These are phyloP conservation scores for Choloepus didactylus DNA, from an alignment of 2,797 vertebrate genomes.

Conservation along the genomic window DNA sequence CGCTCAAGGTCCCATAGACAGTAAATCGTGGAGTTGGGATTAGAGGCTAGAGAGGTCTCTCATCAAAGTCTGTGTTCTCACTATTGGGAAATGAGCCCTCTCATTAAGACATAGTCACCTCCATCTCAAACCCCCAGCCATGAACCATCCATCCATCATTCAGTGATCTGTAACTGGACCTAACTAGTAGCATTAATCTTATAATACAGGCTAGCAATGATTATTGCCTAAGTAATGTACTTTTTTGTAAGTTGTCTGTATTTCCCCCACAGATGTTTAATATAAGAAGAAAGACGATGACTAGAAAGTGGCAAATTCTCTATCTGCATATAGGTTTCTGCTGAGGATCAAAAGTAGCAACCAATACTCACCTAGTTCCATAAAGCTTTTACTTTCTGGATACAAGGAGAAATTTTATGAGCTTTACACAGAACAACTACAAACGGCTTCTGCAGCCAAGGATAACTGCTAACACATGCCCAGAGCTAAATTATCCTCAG, in stretches of 20 bases:
- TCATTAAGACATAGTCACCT: background rate
- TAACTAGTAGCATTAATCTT: background rate
- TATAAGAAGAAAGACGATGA: background rate
- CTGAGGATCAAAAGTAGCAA: background rate
- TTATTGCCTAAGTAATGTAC: background rate
- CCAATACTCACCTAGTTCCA: background rate
- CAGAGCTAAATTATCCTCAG: background rate
- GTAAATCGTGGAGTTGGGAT: background rate
- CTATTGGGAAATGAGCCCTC: background rate
- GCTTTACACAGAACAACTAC: slow-evolving; percentile 44
- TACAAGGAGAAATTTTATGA: slow-evolving; percentile 32
- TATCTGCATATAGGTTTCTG: background rate
- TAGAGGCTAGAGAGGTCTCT: background rate
- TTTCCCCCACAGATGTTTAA: background rate
- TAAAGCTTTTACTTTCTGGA: background rate
- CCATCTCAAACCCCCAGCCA: background rate
- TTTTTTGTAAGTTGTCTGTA: background rate
- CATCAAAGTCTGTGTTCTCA: background rate
- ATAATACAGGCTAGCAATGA: background rate
- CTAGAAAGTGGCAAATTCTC: background rate
- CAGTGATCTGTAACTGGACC: background rate
- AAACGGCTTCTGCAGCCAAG: background rate
- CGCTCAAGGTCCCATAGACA: background rate
- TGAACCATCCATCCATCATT: background rate
- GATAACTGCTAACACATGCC: background rate